A percentile compares a stretch with the other conserved stretches of the same genome.
These are phyloP conservation scores for Abrostola triplasia DNA, from an alignment of 2,888 invertebrate genomes.

Conservation along the genomic window DNA sequence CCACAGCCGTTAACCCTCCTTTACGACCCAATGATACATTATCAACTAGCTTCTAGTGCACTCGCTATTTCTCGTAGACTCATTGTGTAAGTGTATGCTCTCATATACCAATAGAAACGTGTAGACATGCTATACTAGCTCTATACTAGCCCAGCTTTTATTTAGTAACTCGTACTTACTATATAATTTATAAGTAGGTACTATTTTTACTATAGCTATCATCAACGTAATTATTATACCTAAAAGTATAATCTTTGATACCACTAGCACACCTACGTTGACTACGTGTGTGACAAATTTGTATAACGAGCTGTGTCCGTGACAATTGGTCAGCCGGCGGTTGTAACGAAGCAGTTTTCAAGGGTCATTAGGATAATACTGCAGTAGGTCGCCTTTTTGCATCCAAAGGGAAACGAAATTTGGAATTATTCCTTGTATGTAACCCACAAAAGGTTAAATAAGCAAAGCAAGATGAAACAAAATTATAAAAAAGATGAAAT, in stretches of 20 bases:
- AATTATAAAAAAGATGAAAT: too few species aligned
- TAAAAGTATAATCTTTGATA: neutral
- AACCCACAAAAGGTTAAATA: too few species aligned
- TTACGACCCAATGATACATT: slow-evolving; percentile 40
- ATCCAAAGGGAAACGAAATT: neutral
- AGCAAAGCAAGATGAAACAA: too few species aligned
- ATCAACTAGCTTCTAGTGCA: slow-evolving; percentile 30
- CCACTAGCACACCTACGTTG: neutral
- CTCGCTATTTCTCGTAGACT: slow-evolving; percentile 22
- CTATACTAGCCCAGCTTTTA: too few species aligned
- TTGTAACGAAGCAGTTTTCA: neutral
- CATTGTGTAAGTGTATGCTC: neutral
- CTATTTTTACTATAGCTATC: too few species aligned
- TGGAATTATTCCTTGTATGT: neutral
- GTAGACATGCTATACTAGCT: neutral
- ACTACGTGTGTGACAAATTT: neutral
- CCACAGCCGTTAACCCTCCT: slow-evolving; percentile 3
- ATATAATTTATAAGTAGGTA: too few species aligned
- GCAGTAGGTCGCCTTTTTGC: neutral
- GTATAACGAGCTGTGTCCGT: neutral
- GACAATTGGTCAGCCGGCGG: neutral
- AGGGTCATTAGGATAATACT: neutral
- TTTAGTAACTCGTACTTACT: too few species aligned
- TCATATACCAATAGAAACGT: slow-evolving; percentile 7
- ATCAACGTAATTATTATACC: too few species aligned